phyloP scores from a whole-genome alignment of 2,113 vertebrate species.

The Saimiri boliviensis region DNA sequence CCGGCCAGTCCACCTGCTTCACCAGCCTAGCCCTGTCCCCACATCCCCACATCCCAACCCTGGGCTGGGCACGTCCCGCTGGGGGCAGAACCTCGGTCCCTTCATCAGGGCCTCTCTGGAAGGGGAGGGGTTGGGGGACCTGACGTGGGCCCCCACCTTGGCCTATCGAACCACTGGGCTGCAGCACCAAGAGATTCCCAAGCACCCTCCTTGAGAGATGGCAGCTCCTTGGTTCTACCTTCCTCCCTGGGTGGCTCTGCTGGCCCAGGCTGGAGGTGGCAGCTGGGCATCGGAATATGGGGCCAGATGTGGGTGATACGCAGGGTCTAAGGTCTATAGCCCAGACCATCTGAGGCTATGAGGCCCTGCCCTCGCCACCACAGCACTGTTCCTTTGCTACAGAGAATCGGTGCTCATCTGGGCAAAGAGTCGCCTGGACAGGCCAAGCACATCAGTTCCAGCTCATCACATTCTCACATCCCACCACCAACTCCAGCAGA shows the following conservation, averaged over 20 bases:
- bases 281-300: background rate
- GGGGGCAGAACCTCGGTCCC: background rate
- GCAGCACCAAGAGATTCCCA: background rate
- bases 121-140: background rate
- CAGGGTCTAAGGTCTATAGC: background rate
- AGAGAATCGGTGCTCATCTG: background rate
- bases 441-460: background rate
- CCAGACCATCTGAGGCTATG: background rate
- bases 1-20: accelerated
- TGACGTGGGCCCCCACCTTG: background rate
- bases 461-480: background rate
- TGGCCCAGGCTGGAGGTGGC: background rate
- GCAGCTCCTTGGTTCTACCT: background rate
- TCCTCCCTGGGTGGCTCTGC: background rate
- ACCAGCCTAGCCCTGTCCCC: no score
- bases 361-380: background rate
- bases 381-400: background rate
- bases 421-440: background rate
- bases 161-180: background rate
- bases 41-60: background rate
- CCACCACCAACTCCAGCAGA: background rate
- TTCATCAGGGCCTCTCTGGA: background rate
- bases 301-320: background rate
- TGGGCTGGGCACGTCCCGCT: accelerated
- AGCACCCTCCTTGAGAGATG: no score